Evolutionary conservation across 2,797 vertebrate species (phyloP).

Genomic region (Pteropus rufus): DNA sequence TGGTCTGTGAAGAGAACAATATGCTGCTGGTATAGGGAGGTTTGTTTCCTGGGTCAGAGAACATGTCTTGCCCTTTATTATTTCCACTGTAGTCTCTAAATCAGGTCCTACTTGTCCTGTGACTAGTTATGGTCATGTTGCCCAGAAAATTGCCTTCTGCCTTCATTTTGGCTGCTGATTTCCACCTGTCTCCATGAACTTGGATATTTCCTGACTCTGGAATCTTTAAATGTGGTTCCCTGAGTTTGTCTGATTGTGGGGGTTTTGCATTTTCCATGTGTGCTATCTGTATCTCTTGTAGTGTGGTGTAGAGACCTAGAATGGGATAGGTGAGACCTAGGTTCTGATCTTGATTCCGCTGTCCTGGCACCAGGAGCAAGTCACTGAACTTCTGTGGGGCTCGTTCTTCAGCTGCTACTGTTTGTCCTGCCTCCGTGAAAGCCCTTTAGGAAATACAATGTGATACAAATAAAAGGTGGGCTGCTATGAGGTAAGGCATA

Average conservation of each 20-base stretch:
- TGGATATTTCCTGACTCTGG: neutral
- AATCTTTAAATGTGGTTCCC: neutral
- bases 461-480: neutral
- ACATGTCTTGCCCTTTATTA: neutral
- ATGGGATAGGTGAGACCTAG: neutral
- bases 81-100: neutral
- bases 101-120: neutral
- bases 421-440: neutral
- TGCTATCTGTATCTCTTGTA: neutral
- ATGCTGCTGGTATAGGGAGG: neutral
- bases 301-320: neutral
- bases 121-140: neutral
- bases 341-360: neutral
- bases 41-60: neutral
- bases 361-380: neutral
- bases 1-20: neutral
- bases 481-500: neutral
- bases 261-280: neutral
- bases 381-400: neutral
- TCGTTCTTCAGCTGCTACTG: neutral
- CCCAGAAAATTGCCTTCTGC: neutral
- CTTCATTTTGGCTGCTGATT: neutral
- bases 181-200: neutral
- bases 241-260: neutral
- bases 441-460: neutral